Conservation (phyloP, 2,888 invertebrate genomes). For the Colletes collaris region DNA sequence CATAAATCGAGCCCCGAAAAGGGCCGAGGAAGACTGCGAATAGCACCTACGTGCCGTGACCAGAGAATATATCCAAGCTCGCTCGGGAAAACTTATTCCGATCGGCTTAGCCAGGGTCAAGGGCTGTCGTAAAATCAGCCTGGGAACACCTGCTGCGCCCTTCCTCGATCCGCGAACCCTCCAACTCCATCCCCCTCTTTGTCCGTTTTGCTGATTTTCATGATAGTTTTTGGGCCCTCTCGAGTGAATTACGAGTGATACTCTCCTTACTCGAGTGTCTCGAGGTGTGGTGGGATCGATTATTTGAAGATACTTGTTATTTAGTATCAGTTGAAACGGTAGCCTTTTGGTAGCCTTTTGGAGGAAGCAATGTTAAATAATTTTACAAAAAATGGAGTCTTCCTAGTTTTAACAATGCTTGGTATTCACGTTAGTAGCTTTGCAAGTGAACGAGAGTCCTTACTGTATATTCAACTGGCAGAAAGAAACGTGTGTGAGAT, state of each 20-base stretch:
- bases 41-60: slow-evolving; percentile 47
- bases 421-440: no score
- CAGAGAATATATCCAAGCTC: slow-evolving; percentile 51
- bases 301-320: no score
- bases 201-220: slow-evolving; percentile 48
- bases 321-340: no score
- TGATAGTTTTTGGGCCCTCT: slow-evolving; percentile 24
- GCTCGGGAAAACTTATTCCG: slow-evolving; percentile 74
- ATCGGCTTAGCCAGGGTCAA: slow-evolving; percentile 73
- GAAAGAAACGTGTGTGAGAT: no score
- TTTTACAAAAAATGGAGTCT: no score
- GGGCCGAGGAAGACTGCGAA: slow-evolving; percentile 5
- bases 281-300: not conserved
- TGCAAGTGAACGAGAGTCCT: no score
- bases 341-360: no score
- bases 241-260: slow-evolving; percentile 24
- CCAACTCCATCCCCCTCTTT: not conserved
- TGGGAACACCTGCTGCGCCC: slow-evolving; percentile 75
- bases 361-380: no score
- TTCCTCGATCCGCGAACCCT: slow-evolving; percentile 42
- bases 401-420: no score
- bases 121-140: slow-evolving; percentile 78
- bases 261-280: not conserved
- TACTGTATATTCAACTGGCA: no score
- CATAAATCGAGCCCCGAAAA: slow-evolving; percentile 76